Evolutionary conservation across 2,113 vertebrate genomes (phyloP).

Genomic region (Syngnathus typhle): DNA sequence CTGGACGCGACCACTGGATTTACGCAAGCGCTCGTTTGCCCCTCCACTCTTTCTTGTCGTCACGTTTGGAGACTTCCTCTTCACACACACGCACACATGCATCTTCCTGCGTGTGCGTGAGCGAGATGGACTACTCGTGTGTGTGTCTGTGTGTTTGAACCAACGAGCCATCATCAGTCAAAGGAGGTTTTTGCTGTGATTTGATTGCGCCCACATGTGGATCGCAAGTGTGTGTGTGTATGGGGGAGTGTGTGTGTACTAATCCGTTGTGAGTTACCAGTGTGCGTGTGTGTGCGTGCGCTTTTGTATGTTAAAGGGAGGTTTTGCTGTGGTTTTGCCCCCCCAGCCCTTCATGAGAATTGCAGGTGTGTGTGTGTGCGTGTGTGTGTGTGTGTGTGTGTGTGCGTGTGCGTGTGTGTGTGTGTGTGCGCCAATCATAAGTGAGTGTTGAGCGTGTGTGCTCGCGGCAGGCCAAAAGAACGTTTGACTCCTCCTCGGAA

Average conservation of each 20-base stretch:
- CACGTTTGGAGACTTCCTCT: slow-evolving; percentile 31
- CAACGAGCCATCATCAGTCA: background rate
- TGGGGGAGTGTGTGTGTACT: background rate
- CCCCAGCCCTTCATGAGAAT: background rate
- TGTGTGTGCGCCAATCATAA: too few species aligned
- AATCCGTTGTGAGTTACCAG: background rate
- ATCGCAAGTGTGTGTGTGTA: background rate
- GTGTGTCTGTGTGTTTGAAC: slow-evolving; percentile 19
- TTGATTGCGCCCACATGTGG: background rate
- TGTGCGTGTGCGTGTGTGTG: too few species aligned
- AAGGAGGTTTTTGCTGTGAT: background rate
- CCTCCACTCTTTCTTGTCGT: slow-evolving; percentile 35
- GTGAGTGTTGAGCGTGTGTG: too few species aligned
- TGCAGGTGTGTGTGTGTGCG: background rate
- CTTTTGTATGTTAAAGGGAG: background rate
- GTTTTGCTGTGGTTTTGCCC: background rate
- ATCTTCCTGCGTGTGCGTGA: slow-evolving; percentile 9
- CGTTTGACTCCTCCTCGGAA: slow-evolving; percentile 1
- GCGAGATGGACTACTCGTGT: background rate
- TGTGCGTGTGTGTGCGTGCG: background rate
- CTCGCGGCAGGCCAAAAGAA: background rate
- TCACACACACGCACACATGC: slow-evolving; percentile 16
- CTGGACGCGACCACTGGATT: slow-evolving; percentile 53
- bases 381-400: too few species aligned
- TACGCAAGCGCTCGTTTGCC: background rate